Percentiles rank a stretch among this genome's conserved stretches.
Conservation (phyloP, 1,140 invertebrate species). For the Nephila pilipes region DNA sequence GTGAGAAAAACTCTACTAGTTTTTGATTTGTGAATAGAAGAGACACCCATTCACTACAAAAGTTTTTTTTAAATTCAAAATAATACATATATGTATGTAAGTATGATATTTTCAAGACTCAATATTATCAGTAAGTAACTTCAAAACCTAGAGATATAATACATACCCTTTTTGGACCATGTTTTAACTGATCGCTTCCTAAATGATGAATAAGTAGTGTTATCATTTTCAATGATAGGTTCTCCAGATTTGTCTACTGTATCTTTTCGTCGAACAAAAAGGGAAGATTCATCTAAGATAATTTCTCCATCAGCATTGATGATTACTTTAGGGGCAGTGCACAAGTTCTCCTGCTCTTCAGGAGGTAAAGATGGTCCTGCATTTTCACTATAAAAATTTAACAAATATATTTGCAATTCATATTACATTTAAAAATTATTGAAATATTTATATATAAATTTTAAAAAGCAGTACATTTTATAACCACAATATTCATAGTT, state of each 20-base stretch:
- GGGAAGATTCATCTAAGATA: slow-evolving; percentile 47
- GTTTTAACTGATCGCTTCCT: not conserved
- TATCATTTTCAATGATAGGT: slow-evolving; percentile 23
- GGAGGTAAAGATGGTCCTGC: not conserved
- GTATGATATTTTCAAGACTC: no score
- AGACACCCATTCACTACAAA: no score
- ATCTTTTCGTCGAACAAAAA: slow-evolving; percentile 32
- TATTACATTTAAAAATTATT: no score
- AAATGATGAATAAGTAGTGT: slow-evolving; percentile 67
- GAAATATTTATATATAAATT: no score
- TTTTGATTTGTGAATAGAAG: no score
- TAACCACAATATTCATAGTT: no score
- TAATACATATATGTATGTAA: no score
- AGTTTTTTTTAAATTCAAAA: no score
- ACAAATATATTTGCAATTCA: no score
- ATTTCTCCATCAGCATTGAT: slow-evolving; percentile 60
- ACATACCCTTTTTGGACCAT: slow-evolving; percentile 47
- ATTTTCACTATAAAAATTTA: not conserved
- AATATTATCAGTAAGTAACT: no score
- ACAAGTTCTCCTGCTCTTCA: slow-evolving; percentile 9
- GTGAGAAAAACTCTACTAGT: no score
- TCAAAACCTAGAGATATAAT: not conserved
- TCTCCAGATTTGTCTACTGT: not conserved
- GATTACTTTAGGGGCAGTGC: slow-evolving; percentile 23
- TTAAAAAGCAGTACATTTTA: no score